Evolutionary conservation across 2,797 vertebrate species (phyloP).

Genomic region (Syndactyla subalaris): DNA sequence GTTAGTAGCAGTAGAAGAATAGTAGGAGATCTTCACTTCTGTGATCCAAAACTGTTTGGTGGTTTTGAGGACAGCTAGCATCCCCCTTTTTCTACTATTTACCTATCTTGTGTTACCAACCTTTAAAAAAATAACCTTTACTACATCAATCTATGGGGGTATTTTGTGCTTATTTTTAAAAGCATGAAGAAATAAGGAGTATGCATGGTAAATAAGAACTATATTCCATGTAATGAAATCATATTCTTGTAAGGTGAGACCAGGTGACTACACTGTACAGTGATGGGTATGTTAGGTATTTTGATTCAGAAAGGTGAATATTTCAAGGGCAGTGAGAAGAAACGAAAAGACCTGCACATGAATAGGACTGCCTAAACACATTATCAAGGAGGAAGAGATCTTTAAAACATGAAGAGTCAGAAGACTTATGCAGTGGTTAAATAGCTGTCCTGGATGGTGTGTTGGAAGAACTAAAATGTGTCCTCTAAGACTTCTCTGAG

Average conservation of each 20-base stretch:
- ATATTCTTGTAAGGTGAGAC: background rate
- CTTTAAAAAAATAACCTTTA: background rate
- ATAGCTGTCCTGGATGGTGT: background rate
- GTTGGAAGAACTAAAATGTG: background rate
- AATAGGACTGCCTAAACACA: background rate
- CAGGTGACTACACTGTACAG: background rate
- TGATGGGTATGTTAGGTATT: background rate
- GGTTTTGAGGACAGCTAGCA: background rate
- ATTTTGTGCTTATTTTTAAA: background rate
- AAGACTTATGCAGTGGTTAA: background rate
- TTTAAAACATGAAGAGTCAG: background rate
- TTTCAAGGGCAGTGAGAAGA: background rate
- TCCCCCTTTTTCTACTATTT: background rate
- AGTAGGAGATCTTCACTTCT: background rate
- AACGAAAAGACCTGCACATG: background rate
- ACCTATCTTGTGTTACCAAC: background rate
- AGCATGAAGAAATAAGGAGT: background rate
- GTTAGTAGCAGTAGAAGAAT: background rate
- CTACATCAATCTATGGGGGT: background rate
- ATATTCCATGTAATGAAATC: background rate
- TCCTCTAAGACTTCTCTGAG: background rate
- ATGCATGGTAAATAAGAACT: background rate
- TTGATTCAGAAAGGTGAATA: background rate
- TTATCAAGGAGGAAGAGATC: background rate
- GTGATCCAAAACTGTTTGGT: background rate